A percentile compares a stretch with the other conserved stretches of the same genome.
These are phyloP conservation scores for Cetonia aurata DNA, from an alignment of 2,888 invertebrate species.

Conservation along the genomic window DNA sequence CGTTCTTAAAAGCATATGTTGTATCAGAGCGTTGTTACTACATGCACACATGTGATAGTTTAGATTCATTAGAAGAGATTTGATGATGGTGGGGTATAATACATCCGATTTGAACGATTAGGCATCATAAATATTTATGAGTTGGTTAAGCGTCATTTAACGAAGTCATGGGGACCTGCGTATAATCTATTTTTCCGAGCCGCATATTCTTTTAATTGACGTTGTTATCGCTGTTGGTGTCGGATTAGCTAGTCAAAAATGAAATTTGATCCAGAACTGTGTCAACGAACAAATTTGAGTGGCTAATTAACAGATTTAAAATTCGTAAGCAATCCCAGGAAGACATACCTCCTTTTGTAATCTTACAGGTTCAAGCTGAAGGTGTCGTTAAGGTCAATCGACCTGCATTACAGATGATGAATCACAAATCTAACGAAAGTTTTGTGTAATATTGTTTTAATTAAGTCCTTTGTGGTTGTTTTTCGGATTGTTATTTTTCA, in stretches of 20 bases:
- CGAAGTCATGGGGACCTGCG: constrained; percentile 2
- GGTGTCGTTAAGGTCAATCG: no score
- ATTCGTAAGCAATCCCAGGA: not conserved
- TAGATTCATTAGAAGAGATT: not conserved
- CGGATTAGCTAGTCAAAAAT: constrained; percentile 37
- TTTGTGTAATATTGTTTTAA: no score
- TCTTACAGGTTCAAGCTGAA: no score
- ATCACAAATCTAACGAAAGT: no score
- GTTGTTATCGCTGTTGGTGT: constrained; percentile 41
- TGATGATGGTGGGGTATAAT: constrained; percentile 2
- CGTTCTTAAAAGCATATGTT: no score
- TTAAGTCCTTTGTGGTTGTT: no score
- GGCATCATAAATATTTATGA: constrained; percentile 44
- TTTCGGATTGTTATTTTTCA: no score
- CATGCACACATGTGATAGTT: not conserved
- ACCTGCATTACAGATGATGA: no score
- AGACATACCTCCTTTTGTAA: no score
- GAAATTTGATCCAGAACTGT: constrained; percentile 25
- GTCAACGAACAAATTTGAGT: not conserved
- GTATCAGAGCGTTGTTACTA: not conserved
- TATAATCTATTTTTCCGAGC: constrained; percentile 4
- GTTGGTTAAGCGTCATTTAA: constrained; percentile 24
- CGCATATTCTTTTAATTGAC: constrained; percentile 33
- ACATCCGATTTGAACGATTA: constrained; percentile 14
- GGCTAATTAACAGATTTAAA: not conserved